These are phyloP conservation scores for Chiloscyllium plagiosum DNA, from an alignment of 2,113 vertebrate species.

Conservation along the genomic window DNA sequence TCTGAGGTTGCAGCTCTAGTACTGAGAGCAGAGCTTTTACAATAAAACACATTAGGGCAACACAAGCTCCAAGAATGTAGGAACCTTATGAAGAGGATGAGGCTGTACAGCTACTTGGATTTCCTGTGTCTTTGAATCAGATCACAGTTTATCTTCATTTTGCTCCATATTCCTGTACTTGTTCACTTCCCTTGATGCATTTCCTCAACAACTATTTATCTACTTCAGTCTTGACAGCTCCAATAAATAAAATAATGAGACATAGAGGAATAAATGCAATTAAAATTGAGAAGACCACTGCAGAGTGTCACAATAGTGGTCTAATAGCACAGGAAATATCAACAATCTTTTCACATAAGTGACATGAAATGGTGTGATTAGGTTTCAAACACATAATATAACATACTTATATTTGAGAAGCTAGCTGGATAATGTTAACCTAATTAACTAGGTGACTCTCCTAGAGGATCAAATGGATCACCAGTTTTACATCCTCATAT, in stretches of 20 bases:
- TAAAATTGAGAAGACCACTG: not conserved
- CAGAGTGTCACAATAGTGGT: not conserved
- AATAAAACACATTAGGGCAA: not conserved
- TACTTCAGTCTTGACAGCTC: not conserved
- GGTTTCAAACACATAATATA: not conserved
- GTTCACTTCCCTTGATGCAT: not conserved
- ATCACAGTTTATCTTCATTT: not conserved
- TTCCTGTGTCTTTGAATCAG: not conserved
- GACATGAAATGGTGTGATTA: not conserved
- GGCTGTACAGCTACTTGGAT: not conserved
- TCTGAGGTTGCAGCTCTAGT: not conserved
- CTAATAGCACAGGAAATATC: not conserved
- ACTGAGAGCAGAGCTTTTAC: not conserved
- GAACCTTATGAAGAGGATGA: not conserved
- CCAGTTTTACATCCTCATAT: not conserved
- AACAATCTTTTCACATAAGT: not conserved
- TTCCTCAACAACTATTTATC: not conserved
- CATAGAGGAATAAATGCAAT: not conserved
- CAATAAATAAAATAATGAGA: not conserved
- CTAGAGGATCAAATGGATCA: not conserved
- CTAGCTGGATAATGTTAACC: not conserved
- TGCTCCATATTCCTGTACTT: not conserved
- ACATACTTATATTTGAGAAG: not conserved
- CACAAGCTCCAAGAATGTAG: not conserved
- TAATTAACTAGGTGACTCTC: not conserved